Evolutionary conservation across 2,888 invertebrate genomes (phyloP), one percentile per base, ranked within the genome.

Genomic region (Polyommatus iphigenia): DNA sequence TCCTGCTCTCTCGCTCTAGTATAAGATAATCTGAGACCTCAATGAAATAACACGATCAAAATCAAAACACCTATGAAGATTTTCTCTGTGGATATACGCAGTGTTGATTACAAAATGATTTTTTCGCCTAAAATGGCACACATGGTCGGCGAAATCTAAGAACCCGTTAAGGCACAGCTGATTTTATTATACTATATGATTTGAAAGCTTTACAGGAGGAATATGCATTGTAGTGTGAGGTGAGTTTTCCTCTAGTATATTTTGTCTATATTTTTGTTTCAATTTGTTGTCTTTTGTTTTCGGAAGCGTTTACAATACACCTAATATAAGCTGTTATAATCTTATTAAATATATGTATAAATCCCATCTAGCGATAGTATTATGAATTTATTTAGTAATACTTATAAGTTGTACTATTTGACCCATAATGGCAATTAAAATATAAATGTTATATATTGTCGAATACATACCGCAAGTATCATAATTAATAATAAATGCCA

Each of bases 261-360:
- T 20, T 20, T 20, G 8, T n/a, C 7, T 13, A 18, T 50, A 50
- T 57, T 57, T 57, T 57, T n/a, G 8, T 7, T 20, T 8, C 8
- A 59, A 10, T 62, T 24, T 24, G 24, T 24, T 62, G 24, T 62
- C 1, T 62, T 24, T 1, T 24, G 20, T 24, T 24, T 62, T 62
- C 62, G 62, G 62, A 62, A 62, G 62, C 62, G 62, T 62, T 62
- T 62, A 24, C 1, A 62, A 62, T 62, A 62, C 62, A 62, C 24
- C 54, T 54, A 18, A 46, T 0, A 46, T 46, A 3, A 46, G 46
- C 46, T 46, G 13, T 46, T 3, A 46, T 13, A 46, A 46, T 36
- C 10, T 13, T 10, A 46, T 10, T 7, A 41, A 10, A 8, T 41
- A 8, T 36, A 36, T 36, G 36, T 36, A 41, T 41, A 8, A 41